Percentiles rank a stretch among this genome's conserved stretches.
phyloP scores from a whole-genome alignment of 1,140 invertebrate genomes.

The Lepidostoma basale region DNA sequence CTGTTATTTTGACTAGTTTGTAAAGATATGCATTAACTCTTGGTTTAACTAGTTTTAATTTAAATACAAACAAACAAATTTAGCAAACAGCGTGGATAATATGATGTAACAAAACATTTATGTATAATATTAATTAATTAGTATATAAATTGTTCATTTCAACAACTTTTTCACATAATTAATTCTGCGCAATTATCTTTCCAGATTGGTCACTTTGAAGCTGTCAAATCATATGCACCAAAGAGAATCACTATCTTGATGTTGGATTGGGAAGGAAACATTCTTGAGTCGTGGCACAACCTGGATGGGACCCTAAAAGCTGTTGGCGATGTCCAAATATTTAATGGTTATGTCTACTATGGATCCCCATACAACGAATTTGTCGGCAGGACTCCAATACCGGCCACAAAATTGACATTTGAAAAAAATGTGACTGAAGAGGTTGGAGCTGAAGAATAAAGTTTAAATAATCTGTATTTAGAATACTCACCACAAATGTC shows the following conservation, averaged over 20 bases:
- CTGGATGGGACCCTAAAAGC: constrained; percentile 54
- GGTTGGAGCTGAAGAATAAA: neutral
- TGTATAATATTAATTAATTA: too few relatives aligned
- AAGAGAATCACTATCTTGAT: constrained; percentile 62
- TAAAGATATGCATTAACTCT: too few relatives aligned
- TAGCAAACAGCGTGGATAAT: too few relatives aligned
- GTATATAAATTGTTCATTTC: too few relatives aligned
- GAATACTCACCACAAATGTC: too few relatives aligned
- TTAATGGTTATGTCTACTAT: constrained; percentile 51
- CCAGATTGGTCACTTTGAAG: constrained; percentile 58
- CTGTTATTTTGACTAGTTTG: too few relatives aligned
- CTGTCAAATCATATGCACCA: constrained; percentile 48
- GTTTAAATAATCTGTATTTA: neutral
- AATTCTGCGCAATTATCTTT: too few relatives aligned
- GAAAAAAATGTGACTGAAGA: constrained; percentile 43
- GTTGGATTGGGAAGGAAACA: constrained; percentile 68
- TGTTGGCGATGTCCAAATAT: constrained; percentile 63
- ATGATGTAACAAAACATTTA: too few relatives aligned
- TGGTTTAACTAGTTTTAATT: too few relatives aligned
- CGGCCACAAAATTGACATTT: constrained; percentile 48
- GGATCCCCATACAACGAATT: constrained; percentile 69
- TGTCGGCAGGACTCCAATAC: constrained; percentile 63
- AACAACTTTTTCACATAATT: too few relatives aligned
- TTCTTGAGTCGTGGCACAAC: constrained; percentile 65
- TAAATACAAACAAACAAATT: too few relatives aligned